Conservation (phyloP, 2,113 vertebrate species). For the Melanerpes formicivorus region DNA sequence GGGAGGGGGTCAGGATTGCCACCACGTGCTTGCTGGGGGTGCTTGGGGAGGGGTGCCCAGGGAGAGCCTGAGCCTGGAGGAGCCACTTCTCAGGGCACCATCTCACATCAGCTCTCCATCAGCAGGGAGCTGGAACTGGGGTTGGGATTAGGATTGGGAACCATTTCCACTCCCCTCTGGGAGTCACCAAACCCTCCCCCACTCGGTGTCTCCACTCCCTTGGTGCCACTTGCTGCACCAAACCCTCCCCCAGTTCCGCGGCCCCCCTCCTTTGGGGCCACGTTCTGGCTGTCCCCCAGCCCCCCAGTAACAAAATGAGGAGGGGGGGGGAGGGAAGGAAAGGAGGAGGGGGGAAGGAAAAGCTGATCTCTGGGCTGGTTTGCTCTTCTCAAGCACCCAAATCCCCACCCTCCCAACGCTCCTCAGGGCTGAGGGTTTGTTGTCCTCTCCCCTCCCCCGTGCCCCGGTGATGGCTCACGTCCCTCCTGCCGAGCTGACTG, state of each 20-base stretch:
- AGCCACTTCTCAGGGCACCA: too few relatives aligned
- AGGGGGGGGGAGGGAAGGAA: too few relatives aligned
- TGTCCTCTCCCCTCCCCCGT: neutral
- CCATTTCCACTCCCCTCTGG: too few relatives aligned
- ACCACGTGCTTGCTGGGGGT: neutral
- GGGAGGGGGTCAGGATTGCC: neutral
- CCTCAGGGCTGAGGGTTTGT: neutral
- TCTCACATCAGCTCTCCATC: neutral
- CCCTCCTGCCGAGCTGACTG: neutral
- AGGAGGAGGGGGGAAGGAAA: too few relatives aligned
- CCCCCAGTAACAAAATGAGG: neutral
- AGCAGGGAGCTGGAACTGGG: fast-evolving
- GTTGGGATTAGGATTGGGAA: neutral
- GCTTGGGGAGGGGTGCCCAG: fast-evolving
- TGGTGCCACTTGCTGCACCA: neutral
- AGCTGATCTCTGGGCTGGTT: neutral
- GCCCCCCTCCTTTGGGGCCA: neutral
- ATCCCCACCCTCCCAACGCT: fast-evolving
- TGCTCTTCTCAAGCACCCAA: neutral
- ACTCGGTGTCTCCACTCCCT: neutral
- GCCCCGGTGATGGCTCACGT: neutral
- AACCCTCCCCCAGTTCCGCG: neutral
- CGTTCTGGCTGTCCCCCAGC: neutral
- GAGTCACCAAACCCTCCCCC: neutral
- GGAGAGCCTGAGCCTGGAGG: fast-evolving